Base-by-base conservation (phyloP, 2,888 invertebrate genomes). In the Oasisia sp. region DNA sequence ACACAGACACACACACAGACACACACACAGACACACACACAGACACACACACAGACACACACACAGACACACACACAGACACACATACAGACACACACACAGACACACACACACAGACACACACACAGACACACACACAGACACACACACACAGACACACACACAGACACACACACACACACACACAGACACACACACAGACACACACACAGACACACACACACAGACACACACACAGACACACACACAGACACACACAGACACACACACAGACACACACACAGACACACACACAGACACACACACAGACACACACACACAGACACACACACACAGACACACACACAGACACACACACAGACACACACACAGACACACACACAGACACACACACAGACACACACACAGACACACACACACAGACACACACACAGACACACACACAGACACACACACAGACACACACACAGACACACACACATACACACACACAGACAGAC, bases 31-130 rank as follows among this genome's bases (percentile, higher is more conserved):
- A 91, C 27, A 91, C 5, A 32, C 38, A 91, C 5, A 91, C 38
- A 91, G 32, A 91, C 32, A 58, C 9, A 91, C 89, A 92, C 50
- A 92, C 91, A 92, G n/a, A 92, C 27, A 89, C 32, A 92, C 89
- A 38, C 0, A 45, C 45, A 45, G 45, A 92, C 74, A 92, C 7
- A 91, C 14, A 89, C 5, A 91, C 58, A 92, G n/a, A 92, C 91
- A 91, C 32, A 27, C 27, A n/a, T n/a, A n/a, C n/a, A n/a, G n/a
- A n/a, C 74, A 14, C 12, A n/a, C 32, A 8, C 56, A 45, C 91
- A 32, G 0, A 50, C 44, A 50, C 12, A 44, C 92, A 11, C 32
- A 58, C 89, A 32, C 19, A 58, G 12, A 2, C 32, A 74, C 7
- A 14, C 19, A 1, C 50, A 44, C 32, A 32, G 32, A 9, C 38